Conservation (phyloP, 2,888 invertebrate genomes). For the Hydroisotoma schaefferi region DNA sequence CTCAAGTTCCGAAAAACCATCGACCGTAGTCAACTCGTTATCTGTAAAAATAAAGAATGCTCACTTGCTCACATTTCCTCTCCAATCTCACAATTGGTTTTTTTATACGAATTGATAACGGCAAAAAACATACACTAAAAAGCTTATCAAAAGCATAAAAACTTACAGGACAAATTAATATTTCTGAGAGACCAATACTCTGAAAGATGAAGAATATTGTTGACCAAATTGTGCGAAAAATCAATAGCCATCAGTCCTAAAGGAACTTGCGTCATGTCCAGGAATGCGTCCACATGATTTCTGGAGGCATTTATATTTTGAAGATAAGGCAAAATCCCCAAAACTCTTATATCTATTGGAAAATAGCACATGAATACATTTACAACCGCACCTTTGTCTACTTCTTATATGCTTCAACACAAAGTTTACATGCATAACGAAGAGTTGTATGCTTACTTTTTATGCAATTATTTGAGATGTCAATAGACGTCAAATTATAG, state of each 20-base stretch:
- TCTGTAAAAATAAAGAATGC: slow-evolving; percentile 12
- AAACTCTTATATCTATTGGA: slow-evolving; percentile 14
- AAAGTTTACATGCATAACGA: too few relatives aligned
- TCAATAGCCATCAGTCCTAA: too few relatives aligned
- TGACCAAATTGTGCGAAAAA: slow-evolving; percentile 30
- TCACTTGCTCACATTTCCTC: background rate
- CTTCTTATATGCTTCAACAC: too few relatives aligned
- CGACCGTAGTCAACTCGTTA: slow-evolving; percentile 17
- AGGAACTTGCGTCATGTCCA: slow-evolving; percentile 24
- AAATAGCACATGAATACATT: too few relatives aligned
- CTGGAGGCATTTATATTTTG: slow-evolving; percentile 26
- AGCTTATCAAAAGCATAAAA: background rate
- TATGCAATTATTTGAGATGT: too few relatives aligned
- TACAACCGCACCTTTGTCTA: too few relatives aligned
- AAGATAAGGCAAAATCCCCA: slow-evolving; percentile 27
- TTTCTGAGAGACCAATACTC: slow-evolving; percentile 26
- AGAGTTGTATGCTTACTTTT: too few relatives aligned
- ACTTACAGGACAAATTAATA: slow-evolving; percentile 33
- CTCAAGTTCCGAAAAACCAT: slow-evolving; percentile 11
- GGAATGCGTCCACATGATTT: slow-evolving; percentile 27
- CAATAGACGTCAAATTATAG: too few relatives aligned
- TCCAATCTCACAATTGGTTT: background rate
- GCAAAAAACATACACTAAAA: background rate
- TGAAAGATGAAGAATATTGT: slow-evolving; percentile 11
- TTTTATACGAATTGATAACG: background rate